Conservation (phyloP, 2,888 invertebrate species). For the Cyclophora punctaria region DNA sequence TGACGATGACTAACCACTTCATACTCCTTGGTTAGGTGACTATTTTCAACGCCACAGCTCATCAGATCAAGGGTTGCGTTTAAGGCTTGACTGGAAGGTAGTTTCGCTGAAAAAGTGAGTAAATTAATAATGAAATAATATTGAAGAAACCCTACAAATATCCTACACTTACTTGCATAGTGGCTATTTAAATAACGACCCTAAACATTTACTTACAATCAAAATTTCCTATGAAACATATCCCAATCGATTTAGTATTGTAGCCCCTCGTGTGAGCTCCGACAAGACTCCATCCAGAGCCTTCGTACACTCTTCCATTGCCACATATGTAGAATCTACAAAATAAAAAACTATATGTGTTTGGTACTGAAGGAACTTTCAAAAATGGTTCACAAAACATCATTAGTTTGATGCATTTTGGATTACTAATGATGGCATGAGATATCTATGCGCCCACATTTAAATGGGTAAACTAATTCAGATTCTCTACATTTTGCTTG, state of each 20-base stretch:
- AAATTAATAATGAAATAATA: neutral
- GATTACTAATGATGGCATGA: no score
- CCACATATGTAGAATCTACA: slow-evolving; percentile 75
- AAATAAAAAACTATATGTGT: no score
- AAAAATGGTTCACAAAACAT: no score
- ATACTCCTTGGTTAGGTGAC: slow-evolving; percentile 58
- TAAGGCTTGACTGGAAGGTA: slow-evolving; percentile 55
- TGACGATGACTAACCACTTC: slow-evolving; percentile 74
- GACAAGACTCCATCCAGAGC: slow-evolving; percentile 70
- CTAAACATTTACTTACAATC: slow-evolving; percentile 39
- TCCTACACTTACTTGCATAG: neutral
- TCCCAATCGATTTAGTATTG: slow-evolving; percentile 68
- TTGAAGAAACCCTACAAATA: no score
- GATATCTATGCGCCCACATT: no score
- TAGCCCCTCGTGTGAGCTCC: slow-evolving; percentile 74
- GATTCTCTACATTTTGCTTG: neutral
- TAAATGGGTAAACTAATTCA: no score
- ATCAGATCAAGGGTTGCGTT: slow-evolving; percentile 62
- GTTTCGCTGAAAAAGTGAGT: slow-evolving; percentile 29
- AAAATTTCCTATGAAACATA: slow-evolving; percentile 76
- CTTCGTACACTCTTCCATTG: slow-evolving; percentile 77
- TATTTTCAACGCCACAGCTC: slow-evolving; percentile 57
- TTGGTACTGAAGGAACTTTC: no score
- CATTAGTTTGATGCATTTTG: no score
- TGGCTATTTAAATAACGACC: neutral